Percentiles rank a stretch among this genome's conserved stretches.
Evolutionary conservation across 2,113 vertebrate species (phyloP).

Genomic region (Rhinopomastus cyanomelas): DNA sequence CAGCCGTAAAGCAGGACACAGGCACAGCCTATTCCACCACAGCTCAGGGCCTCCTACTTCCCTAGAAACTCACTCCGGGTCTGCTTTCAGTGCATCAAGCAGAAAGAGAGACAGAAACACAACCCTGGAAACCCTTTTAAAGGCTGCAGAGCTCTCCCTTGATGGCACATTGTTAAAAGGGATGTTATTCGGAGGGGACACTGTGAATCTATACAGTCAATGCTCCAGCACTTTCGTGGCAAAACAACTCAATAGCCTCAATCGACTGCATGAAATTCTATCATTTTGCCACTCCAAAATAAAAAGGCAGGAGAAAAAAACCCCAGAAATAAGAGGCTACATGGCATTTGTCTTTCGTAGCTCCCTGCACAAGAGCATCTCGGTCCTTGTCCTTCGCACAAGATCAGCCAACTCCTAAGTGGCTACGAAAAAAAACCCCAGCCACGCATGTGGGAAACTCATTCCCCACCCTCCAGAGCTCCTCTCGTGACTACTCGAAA

Average conservation of each 20-base stretch:
- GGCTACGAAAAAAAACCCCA: background rate
- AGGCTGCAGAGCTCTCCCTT: background rate
- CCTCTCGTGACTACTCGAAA: background rate
- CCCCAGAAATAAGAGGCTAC: background rate
- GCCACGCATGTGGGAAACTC: background rate
- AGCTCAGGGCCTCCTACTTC: background rate
- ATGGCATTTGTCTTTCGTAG: conserved; percentile 38
- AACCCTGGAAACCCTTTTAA: conserved; percentile 30
- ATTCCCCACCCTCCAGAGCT: background rate
- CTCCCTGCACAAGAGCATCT: background rate
- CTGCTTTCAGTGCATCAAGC: background rate
- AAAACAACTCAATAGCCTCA: conserved; percentile 66
- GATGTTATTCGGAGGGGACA: conserved; percentile 32
- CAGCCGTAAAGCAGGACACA: background rate
- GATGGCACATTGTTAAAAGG: conserved; percentile 26
- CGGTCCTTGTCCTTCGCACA: background rate
- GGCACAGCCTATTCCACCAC: background rate
- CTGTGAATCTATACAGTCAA: conserved; percentile 26
- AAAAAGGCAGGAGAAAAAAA: background rate
- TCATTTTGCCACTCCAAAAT: conserved; percentile 1
- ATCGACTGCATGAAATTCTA: conserved; percentile 51
- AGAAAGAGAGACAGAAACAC: background rate
- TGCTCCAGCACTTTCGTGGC: conserved; percentile 36
- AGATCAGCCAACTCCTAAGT: background rate
- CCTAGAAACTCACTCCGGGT: background rate